Base-by-base conservation (phyloP, 2,888 invertebrate species). In the Cantharis rufa region DNA sequence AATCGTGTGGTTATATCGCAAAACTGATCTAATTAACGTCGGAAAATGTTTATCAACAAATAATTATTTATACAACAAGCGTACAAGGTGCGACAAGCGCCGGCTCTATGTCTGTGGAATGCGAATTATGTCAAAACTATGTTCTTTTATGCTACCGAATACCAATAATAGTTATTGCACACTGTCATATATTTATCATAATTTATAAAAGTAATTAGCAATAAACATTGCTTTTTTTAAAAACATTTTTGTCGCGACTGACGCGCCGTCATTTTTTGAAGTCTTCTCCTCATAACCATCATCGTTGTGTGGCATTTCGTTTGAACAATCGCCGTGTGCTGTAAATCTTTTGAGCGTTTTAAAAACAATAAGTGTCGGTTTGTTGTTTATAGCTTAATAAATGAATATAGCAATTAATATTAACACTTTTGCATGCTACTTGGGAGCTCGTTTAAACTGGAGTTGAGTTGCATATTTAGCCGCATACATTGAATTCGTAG, bases 21-120 rank as follows among this genome's bases (percentile, higher is more conserved):
- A 7, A 48, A 48, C n/a, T 48, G 9, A 48, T 48, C 48, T 28
- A 66, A 32, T 63, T 62, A 71, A 32, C 11, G 69, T 75, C 75
- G 75, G 72, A 77, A 66, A 74, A 70, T 70, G 61, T 75, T 69
- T 72, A 75, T 75, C 13, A 73, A 76, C 78, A 79, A 79, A 76
- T 76, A 77, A 76, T 77, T 82, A 82, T 81, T 77, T 80, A 79
- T 78, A 78, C 79, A 80, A 81, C 77, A 80, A 48, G 48, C 48
- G 48, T 48, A n/a, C 48, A 48, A 82, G 82, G 81, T 81, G 81
- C 76, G 82, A 82, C 82, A 81, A 82, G 82, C 82, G 82, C 82
- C 82, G 82, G 81, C 82, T 81, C 77, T 80, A 78, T 79, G 81
- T 82, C 81, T 81, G 78, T 75, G 81, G 82, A 81, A 82, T 82